Percentiles rank a stretch among this genome's conserved stretches.
Evolutionary conservation across 2,888 invertebrate species (phyloP).

Genomic region (Ormyrus pomaceus): DNA sequence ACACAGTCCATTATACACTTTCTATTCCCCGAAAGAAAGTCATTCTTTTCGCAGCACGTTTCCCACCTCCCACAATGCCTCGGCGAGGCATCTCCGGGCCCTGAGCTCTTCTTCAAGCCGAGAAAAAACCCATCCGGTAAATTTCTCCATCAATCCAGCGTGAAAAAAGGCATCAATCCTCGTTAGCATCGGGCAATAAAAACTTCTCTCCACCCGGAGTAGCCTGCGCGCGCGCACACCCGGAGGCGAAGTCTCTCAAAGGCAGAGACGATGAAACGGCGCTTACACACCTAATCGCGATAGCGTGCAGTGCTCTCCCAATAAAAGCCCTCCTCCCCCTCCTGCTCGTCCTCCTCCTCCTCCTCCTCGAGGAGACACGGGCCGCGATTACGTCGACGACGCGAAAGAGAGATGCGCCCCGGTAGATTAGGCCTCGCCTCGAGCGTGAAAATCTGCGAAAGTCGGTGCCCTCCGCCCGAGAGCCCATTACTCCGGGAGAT

Average conservation of each 20-base stretch:
- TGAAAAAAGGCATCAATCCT: slow-evolving; percentile 10
- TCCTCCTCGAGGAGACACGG: too few species aligned
- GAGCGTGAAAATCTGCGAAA: slow-evolving; percentile 59
- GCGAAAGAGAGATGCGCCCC: slow-evolving; percentile 61
- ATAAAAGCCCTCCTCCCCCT: not conserved
- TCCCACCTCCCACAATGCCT: too few species aligned
- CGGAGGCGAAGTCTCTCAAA: too few species aligned
- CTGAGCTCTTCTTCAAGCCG: too few species aligned
- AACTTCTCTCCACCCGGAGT: too few species aligned
- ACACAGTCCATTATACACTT: too few species aligned
- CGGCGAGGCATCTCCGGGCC: too few species aligned
- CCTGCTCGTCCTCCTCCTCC: too few species aligned
- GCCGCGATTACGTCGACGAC: not conserved
- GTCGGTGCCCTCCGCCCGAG: slow-evolving; percentile 37
- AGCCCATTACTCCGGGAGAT: slow-evolving; percentile 58
- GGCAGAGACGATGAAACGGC: slow-evolving; percentile 40
- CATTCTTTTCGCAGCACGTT: too few species aligned
- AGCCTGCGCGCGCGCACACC: not conserved
- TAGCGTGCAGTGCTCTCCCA: slow-evolving; percentile 51
- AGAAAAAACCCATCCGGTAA: too few species aligned
- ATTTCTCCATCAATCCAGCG: slow-evolving; percentile 8
- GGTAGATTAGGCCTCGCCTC: slow-evolving; percentile 55
- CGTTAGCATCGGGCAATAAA: not conserved
- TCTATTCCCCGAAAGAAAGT: too few species aligned
- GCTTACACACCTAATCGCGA: slow-evolving; percentile 57